Evolutionary conservation across 2,113 vertebrate species (phyloP).

Genomic region (Callopanchax toddi): DNA sequence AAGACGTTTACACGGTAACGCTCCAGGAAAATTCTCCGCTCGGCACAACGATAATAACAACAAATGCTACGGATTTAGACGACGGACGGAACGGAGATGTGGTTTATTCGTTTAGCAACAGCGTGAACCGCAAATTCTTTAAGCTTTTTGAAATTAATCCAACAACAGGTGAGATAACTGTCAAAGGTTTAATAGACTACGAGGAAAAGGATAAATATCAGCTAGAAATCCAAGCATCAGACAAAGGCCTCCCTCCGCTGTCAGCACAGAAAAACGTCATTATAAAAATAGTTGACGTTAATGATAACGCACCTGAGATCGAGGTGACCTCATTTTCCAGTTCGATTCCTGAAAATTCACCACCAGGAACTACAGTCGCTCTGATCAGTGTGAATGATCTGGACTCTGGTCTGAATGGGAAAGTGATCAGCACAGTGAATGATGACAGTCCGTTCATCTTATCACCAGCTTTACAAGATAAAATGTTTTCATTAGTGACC

Average conservation of each 20-base stretch:
- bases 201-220: conserved; percentile 46
- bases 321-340: conserved; percentile 85
- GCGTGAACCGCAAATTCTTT: conserved; percentile 42
- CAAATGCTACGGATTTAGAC: conserved; percentile 67
- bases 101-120: conserved; percentile 49
- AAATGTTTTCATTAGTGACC: conserved; percentile 62
- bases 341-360: conserved; percentile 71
- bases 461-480: conserved; percentile 56
- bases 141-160: conserved; percentile 57
- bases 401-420: conserved; percentile 63
- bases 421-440: conserved; percentile 53
- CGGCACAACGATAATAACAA: conserved; percentile 41
- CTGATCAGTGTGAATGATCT: conserved; percentile 56
- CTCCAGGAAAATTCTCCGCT: conserved; percentile 41
- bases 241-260: conserved; percentile 24
- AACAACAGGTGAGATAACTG: conserved; percentile 55
- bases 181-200: conserved; percentile 53
- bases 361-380: conserved; percentile 55
- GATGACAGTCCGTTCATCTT: conserved; percentile 58
- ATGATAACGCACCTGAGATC: conserved; percentile 84
- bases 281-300: conserved; percentile 56
- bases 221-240: conserved; percentile 61
- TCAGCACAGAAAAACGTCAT: conserved; percentile 46
- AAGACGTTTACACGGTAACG: conserved; percentile 43
- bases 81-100: conserved; percentile 59